Percentiles rank a stretch among this genome's conserved stretches.
Conservation (phyloP, 2,888 invertebrate species). For the Lagria hirta region DNA sequence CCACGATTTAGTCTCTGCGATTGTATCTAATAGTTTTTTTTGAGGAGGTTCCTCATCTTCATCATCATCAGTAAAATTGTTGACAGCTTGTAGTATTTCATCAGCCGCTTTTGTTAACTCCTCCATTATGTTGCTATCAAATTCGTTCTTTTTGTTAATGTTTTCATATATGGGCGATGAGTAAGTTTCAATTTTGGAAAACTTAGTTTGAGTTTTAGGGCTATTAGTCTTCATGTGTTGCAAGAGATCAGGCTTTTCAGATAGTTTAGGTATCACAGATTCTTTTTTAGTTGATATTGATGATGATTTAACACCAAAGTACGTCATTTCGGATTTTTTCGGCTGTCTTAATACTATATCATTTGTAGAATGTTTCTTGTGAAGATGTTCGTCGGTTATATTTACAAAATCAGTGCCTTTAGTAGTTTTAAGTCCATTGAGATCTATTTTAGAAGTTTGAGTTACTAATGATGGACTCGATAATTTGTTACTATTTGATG, state of each 20-base stretch:
- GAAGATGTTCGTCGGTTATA: conserved; percentile 27
- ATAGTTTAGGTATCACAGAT: conserved; percentile 37
- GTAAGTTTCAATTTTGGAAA: conserved; percentile 6
- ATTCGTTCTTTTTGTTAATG: conserved; percentile 38
- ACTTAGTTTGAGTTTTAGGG: conserved; percentile 14
- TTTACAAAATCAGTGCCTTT: conserved; percentile 29
- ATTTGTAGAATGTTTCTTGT: conserved; percentile 30
- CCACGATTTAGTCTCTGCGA: conserved; percentile 53
- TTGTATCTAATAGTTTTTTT: conserved; percentile 48
- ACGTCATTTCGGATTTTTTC: conserved; percentile 52
- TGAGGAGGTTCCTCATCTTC: conserved; percentile 41
- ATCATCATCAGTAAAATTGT: conserved; percentile 58
- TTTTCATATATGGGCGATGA: conserved; percentile 50
- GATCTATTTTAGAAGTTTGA: conserved; percentile 25
- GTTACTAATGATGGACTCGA: conserved; percentile 49
- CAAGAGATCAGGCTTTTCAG: conserved; percentile 47
- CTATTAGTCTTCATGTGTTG: conserved; percentile 37
- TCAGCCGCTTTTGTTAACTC: conserved; percentile 63
- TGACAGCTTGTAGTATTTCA: conserved; percentile 61
- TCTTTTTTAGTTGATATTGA: conserved; percentile 38
- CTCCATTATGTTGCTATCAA: conserved; percentile 55
- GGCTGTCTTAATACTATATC: conserved; percentile 49
- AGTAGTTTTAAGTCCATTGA: conserved; percentile 4
- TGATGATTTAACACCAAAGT: conserved; percentile 48
- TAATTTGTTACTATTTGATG: conserved; percentile 37